Percentiles rank a stretch among this genome's conserved stretches.
These are phyloP conservation scores for Dipodomys spectabilis DNA, from an alignment of 2,113 vertebrate genomes.

Conservation along the genomic window DNA sequence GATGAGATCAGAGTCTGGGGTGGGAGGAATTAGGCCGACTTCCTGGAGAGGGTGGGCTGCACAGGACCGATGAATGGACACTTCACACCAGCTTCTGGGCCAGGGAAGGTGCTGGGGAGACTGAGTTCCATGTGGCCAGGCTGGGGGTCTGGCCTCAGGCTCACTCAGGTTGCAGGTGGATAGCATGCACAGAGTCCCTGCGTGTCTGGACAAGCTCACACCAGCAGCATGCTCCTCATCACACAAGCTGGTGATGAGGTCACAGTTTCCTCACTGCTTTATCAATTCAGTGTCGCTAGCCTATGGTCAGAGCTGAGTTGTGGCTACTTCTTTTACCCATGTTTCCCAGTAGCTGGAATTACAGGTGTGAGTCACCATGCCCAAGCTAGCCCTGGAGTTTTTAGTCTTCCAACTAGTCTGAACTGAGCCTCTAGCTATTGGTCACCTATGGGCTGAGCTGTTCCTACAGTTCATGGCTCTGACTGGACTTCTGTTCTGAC, in stretches of 20 bases:
- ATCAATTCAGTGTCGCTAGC: neutral
- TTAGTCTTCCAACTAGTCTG: neutral
- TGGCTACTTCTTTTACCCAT: neutral
- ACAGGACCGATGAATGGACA: neutral
- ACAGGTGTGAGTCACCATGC: no score
- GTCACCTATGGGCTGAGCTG: neutral
- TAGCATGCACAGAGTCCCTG: neutral
- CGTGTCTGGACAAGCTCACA: neutral
- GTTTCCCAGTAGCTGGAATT: no score
- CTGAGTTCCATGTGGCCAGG: neutral
- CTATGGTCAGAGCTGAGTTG: constrained; percentile 53
- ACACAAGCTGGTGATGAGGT: neutral
- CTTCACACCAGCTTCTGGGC: neutral
- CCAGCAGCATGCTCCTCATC: neutral
- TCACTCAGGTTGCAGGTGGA: neutral
- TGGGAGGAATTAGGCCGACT: neutral
- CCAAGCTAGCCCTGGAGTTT: neutral
- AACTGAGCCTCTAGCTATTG: neutral
- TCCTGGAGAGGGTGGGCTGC: neutral
- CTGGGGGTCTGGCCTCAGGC: neutral
- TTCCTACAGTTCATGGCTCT: neutral
- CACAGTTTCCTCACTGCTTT: neutral
- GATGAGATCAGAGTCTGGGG: neutral
- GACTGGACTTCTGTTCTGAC: neutral
- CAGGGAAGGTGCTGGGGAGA: neutral